phyloP scores from a whole-genome alignment of 2,113 vertebrate species.

The Camelus dromedarius region DNA sequence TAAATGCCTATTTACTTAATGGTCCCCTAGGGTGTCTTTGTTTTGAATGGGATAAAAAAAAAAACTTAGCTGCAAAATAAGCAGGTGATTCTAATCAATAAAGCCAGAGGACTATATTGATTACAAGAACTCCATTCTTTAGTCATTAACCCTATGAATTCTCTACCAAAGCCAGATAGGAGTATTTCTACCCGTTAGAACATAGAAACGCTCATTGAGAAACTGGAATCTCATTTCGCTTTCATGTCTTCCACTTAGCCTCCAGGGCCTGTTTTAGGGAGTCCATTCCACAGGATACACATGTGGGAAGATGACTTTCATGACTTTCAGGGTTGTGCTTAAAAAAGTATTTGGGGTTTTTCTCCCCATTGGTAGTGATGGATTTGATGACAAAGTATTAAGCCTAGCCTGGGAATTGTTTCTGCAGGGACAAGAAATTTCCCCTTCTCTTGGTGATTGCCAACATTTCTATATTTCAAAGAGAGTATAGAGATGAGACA shows the following conservation, averaged over 20 bases:
- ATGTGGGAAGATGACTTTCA: not conserved
- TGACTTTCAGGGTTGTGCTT: not conserved
- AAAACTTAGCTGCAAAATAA: constrained; percentile 92
- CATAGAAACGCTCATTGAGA: constrained; percentile 80
- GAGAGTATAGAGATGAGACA: not conserved
- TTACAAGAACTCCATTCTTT: constrained; percentile 92
- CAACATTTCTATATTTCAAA: constrained; percentile 59
- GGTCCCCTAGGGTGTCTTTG: constrained; percentile 92
- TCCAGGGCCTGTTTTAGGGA: not conserved
- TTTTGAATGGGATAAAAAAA: constrained; percentile 92
- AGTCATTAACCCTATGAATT: constrained; percentile 92
- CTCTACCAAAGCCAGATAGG: constrained; percentile 84
- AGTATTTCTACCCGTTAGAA: constrained; percentile 76
- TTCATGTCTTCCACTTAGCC: constrained; percentile 74
- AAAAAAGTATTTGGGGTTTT: not conserved
- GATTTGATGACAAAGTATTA: constrained; percentile 61
- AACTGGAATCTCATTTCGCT: constrained; percentile 84
- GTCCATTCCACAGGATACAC: not conserved
- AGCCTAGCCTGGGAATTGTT: constrained; percentile 72
- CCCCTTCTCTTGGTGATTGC: constrained; percentile 41
- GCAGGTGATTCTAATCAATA: constrained; percentile 93
- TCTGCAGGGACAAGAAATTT: constrained; percentile 38
- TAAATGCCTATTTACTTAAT: constrained; percentile 93
- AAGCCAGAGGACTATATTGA: constrained; percentile 93
- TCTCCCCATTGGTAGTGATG: not conserved